Conservation (phyloP, 2,888 invertebrate genomes). For the Protophormia terraenovae region DNA sequence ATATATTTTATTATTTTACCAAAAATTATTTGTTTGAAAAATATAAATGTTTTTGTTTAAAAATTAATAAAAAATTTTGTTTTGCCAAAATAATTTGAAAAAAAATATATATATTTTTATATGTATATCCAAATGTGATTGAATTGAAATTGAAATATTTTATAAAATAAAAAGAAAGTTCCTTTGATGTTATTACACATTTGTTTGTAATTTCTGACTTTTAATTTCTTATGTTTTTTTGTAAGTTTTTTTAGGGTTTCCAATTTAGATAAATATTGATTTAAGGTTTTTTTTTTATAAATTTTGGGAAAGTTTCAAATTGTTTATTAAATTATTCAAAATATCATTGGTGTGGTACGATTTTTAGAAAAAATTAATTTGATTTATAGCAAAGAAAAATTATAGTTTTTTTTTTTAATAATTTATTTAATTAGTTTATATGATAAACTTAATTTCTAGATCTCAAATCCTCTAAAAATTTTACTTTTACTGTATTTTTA, state of each 20-base stretch:
- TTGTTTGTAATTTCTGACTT: neutral
- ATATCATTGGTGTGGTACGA: too few species aligned
- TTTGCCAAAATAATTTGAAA: constrained; percentile 34
- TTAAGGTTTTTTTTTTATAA: too few species aligned
- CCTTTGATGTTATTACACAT: constrained; percentile 13
- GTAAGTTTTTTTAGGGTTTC: neutral
- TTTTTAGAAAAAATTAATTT: too few species aligned
- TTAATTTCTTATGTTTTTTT: neutral
- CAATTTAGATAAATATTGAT: neutral
- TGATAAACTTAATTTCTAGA: too few species aligned
- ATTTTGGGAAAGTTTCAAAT: too few species aligned
- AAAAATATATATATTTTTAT: neutral
- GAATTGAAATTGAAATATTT: constrained; percentile 4
- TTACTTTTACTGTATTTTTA: too few species aligned
- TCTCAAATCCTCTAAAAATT: too few species aligned
- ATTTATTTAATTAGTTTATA: too few species aligned
- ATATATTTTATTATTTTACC: neutral
- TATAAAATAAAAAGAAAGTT: constrained; percentile 1
- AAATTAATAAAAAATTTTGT: constrained; percentile 17
- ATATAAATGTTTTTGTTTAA: neutral
- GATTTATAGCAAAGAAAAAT: too few species aligned
- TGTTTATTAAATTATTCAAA: too few species aligned
- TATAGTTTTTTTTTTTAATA: too few species aligned
- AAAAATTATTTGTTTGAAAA: neutral
- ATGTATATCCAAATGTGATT: neutral